phyloP scores from a whole-genome alignment of 2,888 invertebrate species.

The Priapulus caudatus region DNA sequence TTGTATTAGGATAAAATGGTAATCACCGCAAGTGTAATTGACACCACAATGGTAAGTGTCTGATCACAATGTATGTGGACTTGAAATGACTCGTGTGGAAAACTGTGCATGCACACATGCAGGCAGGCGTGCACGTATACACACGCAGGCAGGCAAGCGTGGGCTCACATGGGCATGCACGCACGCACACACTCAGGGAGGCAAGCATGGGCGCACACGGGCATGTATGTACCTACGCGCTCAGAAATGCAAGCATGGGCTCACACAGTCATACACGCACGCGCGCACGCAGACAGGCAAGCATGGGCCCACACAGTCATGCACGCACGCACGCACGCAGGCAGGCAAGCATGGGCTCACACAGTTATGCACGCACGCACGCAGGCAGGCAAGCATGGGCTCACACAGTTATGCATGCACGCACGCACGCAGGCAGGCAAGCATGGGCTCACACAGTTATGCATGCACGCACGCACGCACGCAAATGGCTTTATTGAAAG shows the following conservation, averaged over 20 bases:
- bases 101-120: neutral
- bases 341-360: no score
- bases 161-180: neutral
- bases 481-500: no score
- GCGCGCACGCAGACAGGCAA: neutral
- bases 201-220: neutral
- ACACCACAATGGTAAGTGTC: no score
- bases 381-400: no score
- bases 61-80: no score
- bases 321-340: neutral
- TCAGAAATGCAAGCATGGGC: neutral
- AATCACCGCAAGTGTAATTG: no score
- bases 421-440: no score
- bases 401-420: neutral
- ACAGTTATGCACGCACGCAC: slow-evolving; percentile 3
- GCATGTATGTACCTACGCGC: neutral
- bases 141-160: neutral
- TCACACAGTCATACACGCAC: neutral
- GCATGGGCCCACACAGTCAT: neutral
- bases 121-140: neutral
- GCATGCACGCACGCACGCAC: no score
- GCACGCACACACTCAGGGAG: neutral
- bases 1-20: no score
- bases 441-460: no score
- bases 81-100: no score